phyloP scores from a whole-genome alignment of 2,113 vertebrate species.

The Bombycilla garrulus region DNA sequence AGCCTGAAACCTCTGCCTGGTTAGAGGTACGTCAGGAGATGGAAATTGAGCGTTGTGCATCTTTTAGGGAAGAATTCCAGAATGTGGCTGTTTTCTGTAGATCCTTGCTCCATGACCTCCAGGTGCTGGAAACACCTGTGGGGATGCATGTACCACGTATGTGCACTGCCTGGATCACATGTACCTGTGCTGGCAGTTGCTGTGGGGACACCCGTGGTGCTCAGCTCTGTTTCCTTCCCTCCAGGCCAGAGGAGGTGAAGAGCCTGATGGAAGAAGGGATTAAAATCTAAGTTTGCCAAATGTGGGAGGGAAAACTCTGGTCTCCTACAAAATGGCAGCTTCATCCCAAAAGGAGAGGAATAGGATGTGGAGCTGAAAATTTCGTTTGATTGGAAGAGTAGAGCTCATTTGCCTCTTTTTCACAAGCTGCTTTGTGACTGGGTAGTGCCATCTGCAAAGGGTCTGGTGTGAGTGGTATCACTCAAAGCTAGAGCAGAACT shows the following conservation, averaged over 20 bases:
- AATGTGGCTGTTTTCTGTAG: neutral
- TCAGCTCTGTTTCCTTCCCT: neutral
- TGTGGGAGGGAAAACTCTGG: neutral
- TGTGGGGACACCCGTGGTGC: neutral
- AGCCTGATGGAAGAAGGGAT: neutral
- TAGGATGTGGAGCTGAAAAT: neutral
- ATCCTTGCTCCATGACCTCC: neutral
- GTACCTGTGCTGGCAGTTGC: neutral
- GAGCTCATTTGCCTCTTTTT: neutral
- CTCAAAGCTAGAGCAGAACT: neutral
- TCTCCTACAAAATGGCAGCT: neutral
- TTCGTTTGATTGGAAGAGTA: neutral
- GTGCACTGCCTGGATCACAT: neutral
- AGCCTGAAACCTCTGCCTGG: neutral
- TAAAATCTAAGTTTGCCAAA: neutral
- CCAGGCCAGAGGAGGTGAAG: neutral
- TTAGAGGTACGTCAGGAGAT: neutral
- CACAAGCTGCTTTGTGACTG: neutral
- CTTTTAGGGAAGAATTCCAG: neutral
- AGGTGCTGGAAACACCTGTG: neutral
- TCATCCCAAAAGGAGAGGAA: neutral
- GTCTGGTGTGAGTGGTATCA: neutral
- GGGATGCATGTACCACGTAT: rapidly evolving
- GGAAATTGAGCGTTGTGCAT: rapidly evolving
- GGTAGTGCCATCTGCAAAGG: neutral